Conservation (phyloP, 2,113 vertebrate genomes). For the Pelvicachromis taeniatus region DNA sequence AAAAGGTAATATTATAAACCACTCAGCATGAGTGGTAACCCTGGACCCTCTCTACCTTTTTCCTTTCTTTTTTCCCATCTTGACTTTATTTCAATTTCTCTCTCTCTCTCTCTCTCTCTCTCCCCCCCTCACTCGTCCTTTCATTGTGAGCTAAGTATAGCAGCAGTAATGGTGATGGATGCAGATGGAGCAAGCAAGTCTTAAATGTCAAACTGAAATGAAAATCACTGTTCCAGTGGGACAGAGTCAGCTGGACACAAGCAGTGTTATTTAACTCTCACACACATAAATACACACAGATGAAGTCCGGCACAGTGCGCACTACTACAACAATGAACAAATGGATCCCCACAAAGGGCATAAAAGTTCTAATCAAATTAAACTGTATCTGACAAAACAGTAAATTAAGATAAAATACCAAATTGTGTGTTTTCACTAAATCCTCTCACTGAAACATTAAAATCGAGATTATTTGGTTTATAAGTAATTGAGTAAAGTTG, state of each 20-base stretch:
- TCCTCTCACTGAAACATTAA: background rate
- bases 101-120: background rate
- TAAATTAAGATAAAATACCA: background rate
- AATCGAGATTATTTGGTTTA: background rate
- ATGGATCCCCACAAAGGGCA: background rate
- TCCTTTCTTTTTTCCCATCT: background rate
- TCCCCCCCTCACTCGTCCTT: background rate
- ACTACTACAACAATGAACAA: background rate
- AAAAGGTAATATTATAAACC: conserved; percentile 63
- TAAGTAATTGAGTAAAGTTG: background rate
- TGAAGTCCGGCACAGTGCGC: background rate
- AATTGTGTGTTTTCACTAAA: background rate
- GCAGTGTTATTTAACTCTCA: conserved; percentile 34
- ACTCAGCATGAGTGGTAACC: conserved; percentile 56
- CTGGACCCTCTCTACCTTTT: conserved; percentile 1
- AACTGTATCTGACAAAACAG: background rate
- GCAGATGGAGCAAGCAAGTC: conserved; percentile 52
- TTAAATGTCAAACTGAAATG: conserved; percentile 68
- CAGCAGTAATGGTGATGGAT: conserved; percentile 59
- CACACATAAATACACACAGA: background rate
- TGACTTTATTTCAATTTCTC: conserved; percentile 10
- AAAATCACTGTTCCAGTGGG: conserved; percentile 51
- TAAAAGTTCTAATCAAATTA: background rate
- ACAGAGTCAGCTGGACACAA: conserved; percentile 40
- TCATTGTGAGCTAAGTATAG: conserved; percentile 38